Evolutionary conservation across 2,113 vertebrate species (phyloP), one percentile per base, ranked within the genome.

Genomic region (Halichoerus grypus): DNA sequence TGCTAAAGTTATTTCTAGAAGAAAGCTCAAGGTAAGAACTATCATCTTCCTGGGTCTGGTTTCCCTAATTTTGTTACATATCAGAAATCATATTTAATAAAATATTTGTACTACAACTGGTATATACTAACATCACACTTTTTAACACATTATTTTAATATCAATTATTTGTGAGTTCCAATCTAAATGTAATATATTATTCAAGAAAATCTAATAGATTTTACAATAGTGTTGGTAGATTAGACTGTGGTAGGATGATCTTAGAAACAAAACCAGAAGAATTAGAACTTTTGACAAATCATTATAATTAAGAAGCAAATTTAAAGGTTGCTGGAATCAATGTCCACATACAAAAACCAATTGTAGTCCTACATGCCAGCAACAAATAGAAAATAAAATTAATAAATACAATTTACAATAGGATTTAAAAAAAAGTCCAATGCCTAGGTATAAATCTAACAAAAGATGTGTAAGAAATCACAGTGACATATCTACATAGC

Each of bases 291-390:
- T 59, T 51, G n/a, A 63, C n/a, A 93, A 77, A 93, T 33, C 19
- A 77, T 86, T 77, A 93, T 86, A 77, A 86, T 65, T 86, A 67
- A 72, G 18, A 77, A 79, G 59, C 59, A 93, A 77, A 93, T 86
- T 42, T 86, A 53, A 79, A 76, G 46, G 24, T 85, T 77, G 33
- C 7, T 63, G 8, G 57, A 85, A 39, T 51, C 18, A 77, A 39
- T 31, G 9, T 93, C 16, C 46, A 85, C n/a, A 39, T 53, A 85
- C 12, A 65, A 85, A 76, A 76, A 33, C 42, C 81, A 74, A 71
- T 2, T 88, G 15, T 31, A 72, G 63, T 49, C 88, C 72, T 63
- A 18, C 4, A 26, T 26, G 61, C 39, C 39, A 86, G n/a, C 18
- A 53, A 77, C 33, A 93, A 74, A 57, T 1, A 93, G 16, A 93